Evolutionary conservation across 2,888 invertebrate species (phyloP), one percentile per base, ranked within the genome.

Genomic region (Chromoteleia sp.): DNA sequence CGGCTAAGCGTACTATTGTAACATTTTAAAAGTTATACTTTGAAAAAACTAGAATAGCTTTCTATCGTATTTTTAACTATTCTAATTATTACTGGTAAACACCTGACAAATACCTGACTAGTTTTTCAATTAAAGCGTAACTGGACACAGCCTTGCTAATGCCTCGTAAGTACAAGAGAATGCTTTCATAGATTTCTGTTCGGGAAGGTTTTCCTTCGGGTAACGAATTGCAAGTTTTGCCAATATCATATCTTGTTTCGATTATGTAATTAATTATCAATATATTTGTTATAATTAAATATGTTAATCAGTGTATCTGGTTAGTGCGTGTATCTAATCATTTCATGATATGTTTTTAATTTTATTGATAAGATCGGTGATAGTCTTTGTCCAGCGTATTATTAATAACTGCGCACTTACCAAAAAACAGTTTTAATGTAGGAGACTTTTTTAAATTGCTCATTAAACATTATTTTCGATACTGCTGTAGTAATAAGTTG

Each of bases 211-310:
- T n/a, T n/a, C n/a, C n/a, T n/a, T n/a, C n/a, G n/a, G n/a, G n/a
- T n/a, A 8, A 21, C 30, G 14, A 0, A 29, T 21, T 30, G 52
- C 30, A 43, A 41, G 65, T 54, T 41, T 5, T 2, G 5, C 5
- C 25, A 5, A 5, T 25, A 25, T 4, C 25, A 41, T 7, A 30
- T 54, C 39, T 41, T 4, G 33, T 30, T 29, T 17, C 3, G 25
- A 0, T 63, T 73, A 21, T 14, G 45, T 54, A 65, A 75, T 75
- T 39, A 65, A 65, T 75, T 48, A 30, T 14, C 5, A 6, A 39
- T 25, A 29, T 48, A 48, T 56, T 73, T 65, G 52, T 52, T 65
- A 30, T 39, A 75, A 75, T 75, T 75, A 65, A 75, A 63, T 58
- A 29, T 65, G 58, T 75, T 75, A 65, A 75, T 75, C 56, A 25